Conservation (phyloP, 2,113 vertebrate genomes). For the Electrona antarctica region DNA sequence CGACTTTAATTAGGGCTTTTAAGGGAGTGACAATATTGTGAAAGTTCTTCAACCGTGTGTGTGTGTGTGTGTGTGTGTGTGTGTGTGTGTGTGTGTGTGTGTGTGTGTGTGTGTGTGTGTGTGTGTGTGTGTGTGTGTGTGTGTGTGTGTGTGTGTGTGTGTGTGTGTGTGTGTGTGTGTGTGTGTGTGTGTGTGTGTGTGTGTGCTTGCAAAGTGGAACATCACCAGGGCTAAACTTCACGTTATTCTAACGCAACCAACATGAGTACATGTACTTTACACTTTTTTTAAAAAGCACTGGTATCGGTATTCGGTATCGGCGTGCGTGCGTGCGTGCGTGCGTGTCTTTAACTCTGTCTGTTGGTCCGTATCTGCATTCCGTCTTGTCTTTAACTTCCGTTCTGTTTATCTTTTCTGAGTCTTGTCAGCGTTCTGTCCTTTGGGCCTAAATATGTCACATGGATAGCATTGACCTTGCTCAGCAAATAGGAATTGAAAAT, state of each 20-base stretch:
- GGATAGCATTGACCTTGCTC: not conserved
- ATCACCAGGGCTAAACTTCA: no score
- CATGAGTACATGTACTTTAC: no score
- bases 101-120: not conserved
- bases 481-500: conserved; percentile 5
- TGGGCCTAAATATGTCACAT: conserved; percentile 14
- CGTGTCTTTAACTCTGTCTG: no score
- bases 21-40: conserved; percentile 22
- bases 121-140: not conserved
- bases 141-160: not conserved
- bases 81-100: not conserved
- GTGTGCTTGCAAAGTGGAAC: no score
- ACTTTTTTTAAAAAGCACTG: no score
- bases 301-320: no score
- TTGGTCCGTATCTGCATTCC: no score
- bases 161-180: no score
- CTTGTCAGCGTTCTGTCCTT: conserved; percentile 14
- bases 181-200: no score
- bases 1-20: conserved; percentile 19
- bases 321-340: not conserved
- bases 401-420: not conserved
- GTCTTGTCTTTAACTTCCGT: no score
- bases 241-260: no score
- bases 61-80: conserved; percentile 3
- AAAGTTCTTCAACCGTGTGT: not conserved